Base-by-base conservation (phyloP, 2,113 vertebrate genomes). In the Oriolus oriolus region DNA sequence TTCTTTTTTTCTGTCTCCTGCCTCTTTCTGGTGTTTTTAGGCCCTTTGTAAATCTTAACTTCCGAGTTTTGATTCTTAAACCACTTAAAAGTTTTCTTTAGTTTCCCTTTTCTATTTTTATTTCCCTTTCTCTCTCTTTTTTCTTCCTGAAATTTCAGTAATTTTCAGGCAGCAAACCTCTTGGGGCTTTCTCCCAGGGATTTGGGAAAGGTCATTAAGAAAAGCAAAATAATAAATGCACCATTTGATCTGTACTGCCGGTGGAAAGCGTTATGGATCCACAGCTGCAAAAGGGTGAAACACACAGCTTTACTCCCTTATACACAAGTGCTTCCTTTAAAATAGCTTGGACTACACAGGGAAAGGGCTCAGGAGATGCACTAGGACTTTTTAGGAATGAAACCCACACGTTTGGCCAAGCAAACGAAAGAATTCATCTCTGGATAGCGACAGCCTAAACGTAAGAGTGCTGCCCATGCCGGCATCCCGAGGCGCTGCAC, bases 261-360 rank as follows among this genome's bases (percentile, higher is more conserved):
- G 30, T 5, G 28, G 13, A 61, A 69, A 76, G 19, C 11, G 0
- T 31, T 35, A 27, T 0, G 2, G 70, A 79, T 22, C 37, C 61
- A 27, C 57, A 52, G 9, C 31, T 5, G 53, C 13, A 12, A 13
- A 22, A n/a, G 53, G 16, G 13, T 20, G 71, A 44, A 79, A 80
- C 16, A 7, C 60, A 7, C 4, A 1, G 49, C 37, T 68, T 56
- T 28, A 6, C 20, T 53, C 31, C 30, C 45, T 37, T 23, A 4
- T 3, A 39, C 30, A 12, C 50, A 23, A 75, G 20, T 1, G 16
- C 23, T 69, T 54, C 2, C 52, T 49, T 49, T 4, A 30, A 30
- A 60, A 47, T 27, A 14, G 2, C 56, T 64, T 3, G 31, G 75
- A 31, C 47, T 21, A 9, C 60, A 1, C 1, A 35, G 24, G 41